Conservation (phyloP, 2,797 vertebrate genomes). For the Rhincodon typus region DNA sequence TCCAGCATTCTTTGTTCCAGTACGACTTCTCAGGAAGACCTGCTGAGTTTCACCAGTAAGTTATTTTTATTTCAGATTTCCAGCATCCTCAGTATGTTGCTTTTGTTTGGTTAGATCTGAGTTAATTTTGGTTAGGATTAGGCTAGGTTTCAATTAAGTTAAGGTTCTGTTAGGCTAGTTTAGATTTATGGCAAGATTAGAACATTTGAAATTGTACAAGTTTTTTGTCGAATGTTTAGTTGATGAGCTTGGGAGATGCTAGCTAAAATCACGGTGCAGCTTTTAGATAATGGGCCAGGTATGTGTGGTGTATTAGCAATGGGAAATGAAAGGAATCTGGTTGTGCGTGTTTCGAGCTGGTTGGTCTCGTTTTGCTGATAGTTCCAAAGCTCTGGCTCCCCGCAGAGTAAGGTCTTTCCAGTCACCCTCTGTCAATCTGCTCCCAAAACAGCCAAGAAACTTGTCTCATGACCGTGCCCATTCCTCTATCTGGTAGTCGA, state of each 20-base stretch:
- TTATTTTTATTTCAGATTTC: no score
- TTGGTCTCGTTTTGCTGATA: neutral
- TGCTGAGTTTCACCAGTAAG: no score
- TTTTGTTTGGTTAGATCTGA: neutral
- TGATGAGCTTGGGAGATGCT: neutral
- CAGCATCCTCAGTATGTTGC: no score
- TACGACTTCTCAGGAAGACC: no score
- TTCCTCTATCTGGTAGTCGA: neutral
- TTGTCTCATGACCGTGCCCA: neutral
- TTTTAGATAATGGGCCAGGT: neutral
- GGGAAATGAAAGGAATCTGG: conserved; percentile 5
- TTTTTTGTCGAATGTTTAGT: neutral
- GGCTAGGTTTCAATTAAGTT: neutral
- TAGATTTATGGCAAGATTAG: neutral
- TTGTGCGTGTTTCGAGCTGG: neutral
- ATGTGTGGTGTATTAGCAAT: neutral
- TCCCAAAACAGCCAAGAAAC: neutral
- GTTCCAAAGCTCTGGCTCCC: neutral
- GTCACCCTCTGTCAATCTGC: neutral
- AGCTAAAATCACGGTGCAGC: neutral
- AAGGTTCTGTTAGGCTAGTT: neutral
- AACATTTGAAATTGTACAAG: neutral
- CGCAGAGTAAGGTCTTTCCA: neutral
- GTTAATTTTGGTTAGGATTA: neutral
- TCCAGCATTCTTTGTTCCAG: no score